Evolutionary conservation across 2,888 invertebrate species (phyloP).

Genomic region (Fissipunctia ypsillon): DNA sequence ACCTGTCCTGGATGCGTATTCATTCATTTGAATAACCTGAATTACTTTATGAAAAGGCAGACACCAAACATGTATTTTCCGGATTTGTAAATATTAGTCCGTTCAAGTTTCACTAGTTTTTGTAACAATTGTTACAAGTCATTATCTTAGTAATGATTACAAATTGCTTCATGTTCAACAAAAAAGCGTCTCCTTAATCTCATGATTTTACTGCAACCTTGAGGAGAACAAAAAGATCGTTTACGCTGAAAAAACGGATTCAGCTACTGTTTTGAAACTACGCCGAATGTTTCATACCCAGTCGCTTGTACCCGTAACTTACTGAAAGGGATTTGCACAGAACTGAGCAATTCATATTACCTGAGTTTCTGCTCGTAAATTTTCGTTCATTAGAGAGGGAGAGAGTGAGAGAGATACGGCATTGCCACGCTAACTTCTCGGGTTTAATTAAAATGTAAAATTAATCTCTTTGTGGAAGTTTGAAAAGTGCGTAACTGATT

Average conservation of each 20-base stretch:
- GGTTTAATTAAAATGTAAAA: constrained; percentile 60
- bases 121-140: constrained; percentile 32
- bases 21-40: background rate
- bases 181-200: constrained; percentile 51
- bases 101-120: constrained; percentile 14
- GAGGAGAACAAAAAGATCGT: constrained; percentile 49
- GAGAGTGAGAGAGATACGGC: constrained; percentile 41
- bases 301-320: constrained; percentile 36
- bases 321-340: constrained; percentile 37
- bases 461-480: constrained; percentile 25
- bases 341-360: constrained; percentile 56
- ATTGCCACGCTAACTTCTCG: constrained; percentile 20
- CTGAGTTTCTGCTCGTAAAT: constrained; percentile 55
- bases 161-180: constrained; percentile 50
- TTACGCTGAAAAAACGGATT: constrained; percentile 28
- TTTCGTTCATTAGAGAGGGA: constrained; percentile 60
- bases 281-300: constrained; percentile 11
- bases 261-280: constrained; percentile 37
- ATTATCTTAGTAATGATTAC: constrained; percentile 42
- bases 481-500: constrained; percentile 11
- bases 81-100: constrained; percentile 1
- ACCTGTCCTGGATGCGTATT: background rate
- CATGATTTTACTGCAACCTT: constrained; percentile 49
- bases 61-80: background rate
- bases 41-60: background rate